Conservation (phyloP, 2,113 vertebrate genomes). For the Psettodes erumei region DNA sequence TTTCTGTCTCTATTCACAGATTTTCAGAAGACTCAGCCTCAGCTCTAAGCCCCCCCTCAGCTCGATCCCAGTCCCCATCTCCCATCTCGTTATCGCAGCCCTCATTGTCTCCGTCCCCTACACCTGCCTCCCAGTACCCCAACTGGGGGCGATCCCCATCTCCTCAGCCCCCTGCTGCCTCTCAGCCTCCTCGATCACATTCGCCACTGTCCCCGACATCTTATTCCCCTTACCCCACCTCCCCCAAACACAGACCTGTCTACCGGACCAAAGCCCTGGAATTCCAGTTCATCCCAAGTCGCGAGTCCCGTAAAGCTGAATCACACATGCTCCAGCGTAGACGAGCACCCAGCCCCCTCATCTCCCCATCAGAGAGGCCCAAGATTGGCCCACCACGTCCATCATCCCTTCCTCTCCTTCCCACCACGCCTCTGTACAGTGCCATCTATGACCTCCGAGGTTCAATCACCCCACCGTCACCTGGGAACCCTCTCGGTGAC, state of each 20-base stretch:
- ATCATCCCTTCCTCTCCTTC: constrained; percentile 91
- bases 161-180: constrained; percentile 82
- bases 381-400: constrained; percentile 88
- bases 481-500: constrained; percentile 85
- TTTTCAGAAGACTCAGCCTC: constrained; percentile 88
- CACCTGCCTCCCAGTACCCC: constrained; percentile 78
- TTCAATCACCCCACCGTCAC: constrained; percentile 82
- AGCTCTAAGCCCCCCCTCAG: constrained; percentile 86
- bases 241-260: constrained; percentile 83
- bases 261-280: constrained; percentile 85
- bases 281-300: constrained; percentile 85
- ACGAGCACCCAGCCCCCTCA: constrained; percentile 90
- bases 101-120: constrained; percentile 81
- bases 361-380: constrained; percentile 87
- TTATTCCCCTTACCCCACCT: constrained; percentile 87
- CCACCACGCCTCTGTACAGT: constrained; percentile 85
- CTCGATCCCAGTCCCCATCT: constrained; percentile 83
- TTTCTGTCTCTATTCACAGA: constrained; percentile 70
- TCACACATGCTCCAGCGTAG: constrained; percentile 83
- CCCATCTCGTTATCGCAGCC: constrained; percentile 83
- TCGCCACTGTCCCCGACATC: constrained; percentile 85
- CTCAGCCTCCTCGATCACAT: constrained; percentile 84
- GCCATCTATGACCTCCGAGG: constrained; percentile 83
- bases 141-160: constrained; percentile 83
- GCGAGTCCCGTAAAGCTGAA: constrained; percentile 83